Evolutionary conservation across 2,113 vertebrate genomes (phyloP).

Genomic region (Microtus ochrogaster): DNA sequence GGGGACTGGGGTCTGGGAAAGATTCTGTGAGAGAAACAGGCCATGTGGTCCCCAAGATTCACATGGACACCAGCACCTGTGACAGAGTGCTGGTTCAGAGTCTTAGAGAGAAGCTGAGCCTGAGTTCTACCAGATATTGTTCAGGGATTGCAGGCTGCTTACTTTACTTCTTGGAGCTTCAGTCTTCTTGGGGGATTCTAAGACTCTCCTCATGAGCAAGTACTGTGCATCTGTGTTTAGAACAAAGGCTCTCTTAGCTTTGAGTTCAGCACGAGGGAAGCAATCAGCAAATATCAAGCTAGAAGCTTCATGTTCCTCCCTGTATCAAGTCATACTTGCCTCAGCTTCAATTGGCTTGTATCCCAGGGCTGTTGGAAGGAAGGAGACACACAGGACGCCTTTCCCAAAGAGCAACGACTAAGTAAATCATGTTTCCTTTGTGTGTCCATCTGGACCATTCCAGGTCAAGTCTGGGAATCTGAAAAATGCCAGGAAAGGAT

Average conservation of each 20-base stretch:
- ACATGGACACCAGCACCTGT: rapidly evolving
- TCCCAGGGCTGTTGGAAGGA: background rate
- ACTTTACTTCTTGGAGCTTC: background rate
- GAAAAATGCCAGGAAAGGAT: background rate
- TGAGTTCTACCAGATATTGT: background rate
- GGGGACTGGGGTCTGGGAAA: background rate
- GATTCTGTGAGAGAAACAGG: background rate
- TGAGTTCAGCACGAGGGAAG: background rate
- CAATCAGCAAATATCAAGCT: background rate
- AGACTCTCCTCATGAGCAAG: background rate
- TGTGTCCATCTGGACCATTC: background rate
- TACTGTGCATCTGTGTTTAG: background rate
- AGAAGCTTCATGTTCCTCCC: background rate
- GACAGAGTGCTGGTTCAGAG: background rate
- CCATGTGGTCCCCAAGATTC: background rate
- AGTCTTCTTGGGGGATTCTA: background rate
- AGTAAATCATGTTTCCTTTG: background rate
- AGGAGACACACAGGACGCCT: background rate
- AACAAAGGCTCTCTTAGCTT: background rate
- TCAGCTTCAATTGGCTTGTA: background rate
- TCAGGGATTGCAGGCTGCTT: background rate
- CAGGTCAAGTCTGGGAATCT: background rate
- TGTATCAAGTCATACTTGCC: background rate
- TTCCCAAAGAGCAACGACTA: background rate
- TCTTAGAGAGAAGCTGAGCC: background rate